phyloP scores from a whole-genome alignment of 2,797 vertebrate species.

The Melanitta fusca region DNA sequence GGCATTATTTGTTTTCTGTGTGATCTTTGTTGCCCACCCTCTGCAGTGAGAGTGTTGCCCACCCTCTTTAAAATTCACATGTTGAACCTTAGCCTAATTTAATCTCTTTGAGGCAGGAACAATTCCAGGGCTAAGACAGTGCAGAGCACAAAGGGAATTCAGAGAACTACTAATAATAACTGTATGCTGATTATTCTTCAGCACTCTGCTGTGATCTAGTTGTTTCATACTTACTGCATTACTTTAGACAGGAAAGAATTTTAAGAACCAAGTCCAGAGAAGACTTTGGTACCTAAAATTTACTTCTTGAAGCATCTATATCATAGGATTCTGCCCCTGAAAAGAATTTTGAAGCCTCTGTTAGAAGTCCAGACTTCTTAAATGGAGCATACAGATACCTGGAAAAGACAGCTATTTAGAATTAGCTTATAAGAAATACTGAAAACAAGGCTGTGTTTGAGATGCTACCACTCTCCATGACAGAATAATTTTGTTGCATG shows the following conservation, averaged over 20 bases:
- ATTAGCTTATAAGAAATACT: neutral
- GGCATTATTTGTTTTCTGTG: conserved; percentile 48
- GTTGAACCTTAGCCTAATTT: conserved; percentile 62
- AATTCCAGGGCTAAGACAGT: conserved; percentile 23
- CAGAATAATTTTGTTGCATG: neutral
- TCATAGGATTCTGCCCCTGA: neutral
- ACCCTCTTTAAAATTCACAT: conserved; percentile 48
- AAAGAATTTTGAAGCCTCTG: neutral
- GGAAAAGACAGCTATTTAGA: neutral
- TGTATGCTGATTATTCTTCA: neutral
- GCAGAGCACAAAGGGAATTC: conserved; percentile 3
- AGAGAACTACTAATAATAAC: conserved; percentile 41
- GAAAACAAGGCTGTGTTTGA: neutral
- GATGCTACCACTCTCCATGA: neutral
- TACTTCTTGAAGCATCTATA: neutral
- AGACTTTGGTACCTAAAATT: neutral
- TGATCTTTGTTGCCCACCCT: neutral
- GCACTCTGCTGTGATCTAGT: neutral
- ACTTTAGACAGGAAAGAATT: neutral
- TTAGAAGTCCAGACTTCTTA: neutral
- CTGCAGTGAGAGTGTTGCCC: conserved; percentile 4
- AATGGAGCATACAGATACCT: neutral
- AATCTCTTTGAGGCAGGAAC: conserved; percentile 50
- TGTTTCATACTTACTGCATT: conserved; percentile 1
- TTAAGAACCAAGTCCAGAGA: neutral